Evolutionary conservation across 92 coral and sea anemone species (phyloP).

Genomic region (Porites divaricata): DNA sequence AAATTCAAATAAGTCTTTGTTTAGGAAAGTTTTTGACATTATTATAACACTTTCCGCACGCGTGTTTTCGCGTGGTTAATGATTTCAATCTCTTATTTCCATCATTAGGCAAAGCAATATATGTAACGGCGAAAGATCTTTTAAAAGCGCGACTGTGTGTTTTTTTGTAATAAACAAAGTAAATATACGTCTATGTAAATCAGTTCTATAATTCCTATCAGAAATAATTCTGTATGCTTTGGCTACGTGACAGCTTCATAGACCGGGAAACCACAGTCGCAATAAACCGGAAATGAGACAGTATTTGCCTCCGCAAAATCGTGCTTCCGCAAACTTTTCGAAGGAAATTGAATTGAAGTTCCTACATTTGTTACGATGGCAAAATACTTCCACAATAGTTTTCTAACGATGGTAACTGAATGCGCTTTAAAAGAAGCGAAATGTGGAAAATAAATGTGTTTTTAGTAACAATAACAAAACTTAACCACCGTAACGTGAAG

Average conservation of each 20-base stretch:
- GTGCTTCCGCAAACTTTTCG: slow-evolving; percentile 20
- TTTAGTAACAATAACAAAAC: background rate
- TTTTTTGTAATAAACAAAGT: slow-evolving; percentile 21
- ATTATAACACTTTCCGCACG: background rate
- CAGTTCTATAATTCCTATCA: slow-evolving; percentile 29
- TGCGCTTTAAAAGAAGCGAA: background rate
- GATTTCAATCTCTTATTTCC: background rate
- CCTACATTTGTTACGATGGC: background rate
- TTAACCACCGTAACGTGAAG: slow-evolving; percentile 2
- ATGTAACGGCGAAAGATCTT: background rate
- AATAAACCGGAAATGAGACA: slow-evolving; percentile 37
- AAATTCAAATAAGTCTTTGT: slow-evolving; percentile 13
- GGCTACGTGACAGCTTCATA: slow-evolving; percentile 37
- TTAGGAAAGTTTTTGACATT: slow-evolving; percentile 6
- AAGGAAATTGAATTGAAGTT: slow-evolving; percentile 24
- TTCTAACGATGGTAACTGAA: background rate
- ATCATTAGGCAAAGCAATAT: background rate
- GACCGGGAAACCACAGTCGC: slow-evolving; percentile 45
- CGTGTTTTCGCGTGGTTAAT: background rate
- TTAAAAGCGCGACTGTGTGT: background rate
- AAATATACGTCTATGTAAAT: slow-evolving; percentile 28
- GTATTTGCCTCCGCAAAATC: slow-evolving; percentile 18
- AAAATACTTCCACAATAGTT: background rate
- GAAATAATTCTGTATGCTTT: slow-evolving; percentile 37
- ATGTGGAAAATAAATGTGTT: background rate